Percentiles rank a stretch among this genome's conserved stretches.
Evolutionary conservation across 2,797 vertebrate genomes (phyloP).

Genomic region (Netta rufina): DNA sequence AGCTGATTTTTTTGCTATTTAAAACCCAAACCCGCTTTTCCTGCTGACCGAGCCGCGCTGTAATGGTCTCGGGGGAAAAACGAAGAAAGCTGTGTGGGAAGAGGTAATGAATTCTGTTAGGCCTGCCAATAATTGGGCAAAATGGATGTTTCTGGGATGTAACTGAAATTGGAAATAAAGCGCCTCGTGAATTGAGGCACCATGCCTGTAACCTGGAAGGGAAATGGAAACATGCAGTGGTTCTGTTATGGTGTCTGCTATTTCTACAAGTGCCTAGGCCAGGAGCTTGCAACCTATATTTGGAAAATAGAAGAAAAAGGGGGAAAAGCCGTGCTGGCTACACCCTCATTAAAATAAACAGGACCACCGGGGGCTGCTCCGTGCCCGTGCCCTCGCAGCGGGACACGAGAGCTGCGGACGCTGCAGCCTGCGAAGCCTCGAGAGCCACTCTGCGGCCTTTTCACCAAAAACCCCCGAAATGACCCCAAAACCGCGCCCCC

Average conservation of each 20-base stretch:
- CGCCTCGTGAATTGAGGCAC: rapidly evolving
- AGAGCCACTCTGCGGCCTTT: too few relatives aligned
- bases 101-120: rapidly evolving
- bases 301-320: too few relatives aligned
- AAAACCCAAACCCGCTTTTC: rapidly evolving
- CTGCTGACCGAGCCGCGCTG: background rate
- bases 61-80: background rate
- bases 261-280: too few relatives aligned
- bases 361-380: too few relatives aligned
- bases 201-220: background rate
- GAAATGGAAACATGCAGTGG: background rate
- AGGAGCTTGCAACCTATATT: too few relatives aligned
- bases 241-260: too few relatives aligned
- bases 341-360: background rate
- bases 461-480: too few relatives aligned
- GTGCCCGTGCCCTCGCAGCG: too few relatives aligned
- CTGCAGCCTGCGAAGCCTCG: too few relatives aligned
- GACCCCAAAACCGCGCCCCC: too few relatives aligned
- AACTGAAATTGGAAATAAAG: background rate
- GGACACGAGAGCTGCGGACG: too few relatives aligned
- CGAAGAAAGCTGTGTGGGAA: rapidly evolving
- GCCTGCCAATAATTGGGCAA: rapidly evolving
- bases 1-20: background rate
- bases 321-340: too few relatives aligned
- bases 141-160: background rate